Base-by-base conservation (phyloP, 2,888 invertebrate species). In the Mythimna impura region DNA sequence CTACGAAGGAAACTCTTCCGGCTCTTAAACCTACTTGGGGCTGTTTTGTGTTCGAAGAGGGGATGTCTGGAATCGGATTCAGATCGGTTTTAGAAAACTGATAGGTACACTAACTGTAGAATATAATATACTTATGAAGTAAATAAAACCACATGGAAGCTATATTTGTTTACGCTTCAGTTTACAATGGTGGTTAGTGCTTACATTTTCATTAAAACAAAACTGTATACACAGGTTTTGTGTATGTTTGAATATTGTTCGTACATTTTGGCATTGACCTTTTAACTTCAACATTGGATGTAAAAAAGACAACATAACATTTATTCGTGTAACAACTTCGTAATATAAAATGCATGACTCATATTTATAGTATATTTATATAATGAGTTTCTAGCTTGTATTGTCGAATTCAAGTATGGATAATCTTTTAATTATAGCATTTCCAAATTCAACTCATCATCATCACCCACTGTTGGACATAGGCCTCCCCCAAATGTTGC, bases 201-300 rank as follows among this genome's bases (percentile, higher is more conserved):
- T 10, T 0, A 40, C 7, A 14, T 22, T 58, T 50, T 76, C 17
- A 55, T 30, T 50, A 14, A 30, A 66, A 58, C 50, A 40, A 43
- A 58, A 50, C 22, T 36, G 25, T 68, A 20, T 67, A 52, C 55
- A 30, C 9, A n/a, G 55, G 40, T 43, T 77, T 52, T 66, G 12
- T 66, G 17, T 36, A 22, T 52, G 17, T 52, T 61, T 20, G 6
- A 6, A 63, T 54, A 62, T 52, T 54, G 20, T 72, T 72, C 30
- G 20, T 64, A 55, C n/a, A 7, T 30, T 50, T 64, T 66, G 17
- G 12, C 36, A 78, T 69, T 82, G 66, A 80, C 63, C 66, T 78
- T 72, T 57, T 40, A 47, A 58, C 47, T 40, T 62, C 12, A 34
- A 40, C 40, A 43, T 65, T 50, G 10, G 12, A 54, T 57, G 57